These are phyloP conservation scores for Pseudocheirus occidentalis DNA, from an alignment of 2,797 vertebrate genomes.

Conservation along the genomic window DNA sequence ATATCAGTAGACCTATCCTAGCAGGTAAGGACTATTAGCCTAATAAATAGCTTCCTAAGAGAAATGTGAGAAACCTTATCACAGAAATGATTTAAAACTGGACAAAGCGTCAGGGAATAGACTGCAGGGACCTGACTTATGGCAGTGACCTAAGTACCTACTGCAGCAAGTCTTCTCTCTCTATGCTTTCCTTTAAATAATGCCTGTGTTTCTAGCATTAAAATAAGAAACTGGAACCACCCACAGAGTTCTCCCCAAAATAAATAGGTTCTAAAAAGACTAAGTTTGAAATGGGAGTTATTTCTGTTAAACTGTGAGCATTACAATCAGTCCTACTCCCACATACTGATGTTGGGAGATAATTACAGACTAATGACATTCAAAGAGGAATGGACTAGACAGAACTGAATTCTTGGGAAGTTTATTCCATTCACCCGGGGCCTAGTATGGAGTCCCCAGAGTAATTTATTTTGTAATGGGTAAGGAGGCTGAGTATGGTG, in stretches of 20 bases:
- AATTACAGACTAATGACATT: conserved; percentile 7
- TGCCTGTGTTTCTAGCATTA: conserved; percentile 50
- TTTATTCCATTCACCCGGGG: background rate
- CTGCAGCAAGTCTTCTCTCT: background rate
- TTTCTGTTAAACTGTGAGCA: background rate
- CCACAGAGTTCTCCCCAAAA: conserved; percentile 19
- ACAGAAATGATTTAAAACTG: conserved; percentile 47
- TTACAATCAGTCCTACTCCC: conserved; percentile 28
- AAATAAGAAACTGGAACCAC: conserved; percentile 50
- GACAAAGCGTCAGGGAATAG: conserved; percentile 1
- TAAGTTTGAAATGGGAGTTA: conserved; percentile 17
- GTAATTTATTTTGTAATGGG: background rate
- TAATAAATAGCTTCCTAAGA: conserved; percentile 25
- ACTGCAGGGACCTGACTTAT: background rate
- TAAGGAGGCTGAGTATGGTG: background rate
- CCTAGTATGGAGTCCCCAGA: background rate
- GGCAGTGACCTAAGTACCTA: conserved; percentile 21
- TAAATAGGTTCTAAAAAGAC: conserved; percentile 40
- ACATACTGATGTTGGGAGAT: conserved; percentile 27
- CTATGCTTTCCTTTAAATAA: conserved; percentile 36
- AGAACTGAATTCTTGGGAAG: background rate
- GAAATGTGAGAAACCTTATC: conserved; percentile 36
- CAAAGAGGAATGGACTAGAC: background rate
- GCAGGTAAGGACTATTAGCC: conserved; percentile 38
- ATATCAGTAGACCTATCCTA: conserved; percentile 8